Percentiles rank a stretch among this genome's conserved stretches.
Evolutionary conservation across 2,888 invertebrate genomes (phyloP).

Genomic region (Lasioglossum leucozonium): DNA sequence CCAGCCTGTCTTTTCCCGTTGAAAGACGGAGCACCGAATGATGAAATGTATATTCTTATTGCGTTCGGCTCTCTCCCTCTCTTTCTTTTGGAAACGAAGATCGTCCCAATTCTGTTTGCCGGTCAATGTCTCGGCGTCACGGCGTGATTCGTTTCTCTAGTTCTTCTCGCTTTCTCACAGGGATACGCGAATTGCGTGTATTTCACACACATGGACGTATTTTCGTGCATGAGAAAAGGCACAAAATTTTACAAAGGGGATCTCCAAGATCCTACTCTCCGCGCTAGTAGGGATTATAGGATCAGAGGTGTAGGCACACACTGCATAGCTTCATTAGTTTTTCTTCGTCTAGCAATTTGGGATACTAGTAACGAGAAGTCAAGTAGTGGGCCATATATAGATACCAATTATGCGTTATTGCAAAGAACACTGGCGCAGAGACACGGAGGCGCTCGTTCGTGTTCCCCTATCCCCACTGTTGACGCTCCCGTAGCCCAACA

Average conservation of each 20-base stretch:
- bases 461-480: not conserved
- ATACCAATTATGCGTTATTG: not conserved
- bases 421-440: not conserved
- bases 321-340: not conserved
- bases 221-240: not conserved
- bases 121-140: not conserved
- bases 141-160: constrained; percentile 26
- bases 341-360: not conserved
- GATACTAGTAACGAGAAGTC: not conserved
- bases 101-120: not conserved
- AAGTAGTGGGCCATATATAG: no score
- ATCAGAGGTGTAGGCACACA: not conserved
- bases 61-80: not conserved
- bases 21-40: constrained; percentile 16
- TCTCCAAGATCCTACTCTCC: not conserved
- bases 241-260: not conserved
- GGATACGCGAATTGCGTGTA: not conserved
- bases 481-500: not conserved
- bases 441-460: not conserved
- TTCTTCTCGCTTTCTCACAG: not conserved
- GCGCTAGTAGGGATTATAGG: not conserved
- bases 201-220: no score
- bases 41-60: constrained; percentile 21
- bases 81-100: not conserved
- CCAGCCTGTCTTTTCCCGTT: not conserved